Conservation (phyloP, 2,797 vertebrate genomes). For the Pseudotriccus pelzelni region DNA sequence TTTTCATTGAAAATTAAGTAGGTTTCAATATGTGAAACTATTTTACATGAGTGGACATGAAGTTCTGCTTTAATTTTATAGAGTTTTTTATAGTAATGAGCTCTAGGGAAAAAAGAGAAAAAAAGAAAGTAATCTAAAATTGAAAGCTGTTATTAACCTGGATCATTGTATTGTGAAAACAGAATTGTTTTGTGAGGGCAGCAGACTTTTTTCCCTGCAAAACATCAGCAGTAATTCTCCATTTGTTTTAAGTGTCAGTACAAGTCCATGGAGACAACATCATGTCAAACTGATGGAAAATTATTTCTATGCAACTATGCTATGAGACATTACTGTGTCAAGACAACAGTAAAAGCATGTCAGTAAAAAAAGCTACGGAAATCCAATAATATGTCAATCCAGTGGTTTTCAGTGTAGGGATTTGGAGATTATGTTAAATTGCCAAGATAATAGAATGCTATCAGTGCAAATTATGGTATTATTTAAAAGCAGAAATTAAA, state of each 20-base stretch:
- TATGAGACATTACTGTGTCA: neutral
- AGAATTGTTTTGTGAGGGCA: neutral
- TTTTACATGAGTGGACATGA: neutral
- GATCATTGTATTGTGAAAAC: neutral
- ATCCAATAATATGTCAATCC: neutral
- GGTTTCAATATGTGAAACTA: neutral
- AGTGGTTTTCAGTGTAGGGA: neutral
- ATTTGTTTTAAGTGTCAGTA: neutral
- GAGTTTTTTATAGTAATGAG: neutral
- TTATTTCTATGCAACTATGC: neutral
- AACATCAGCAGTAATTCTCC: neutral
- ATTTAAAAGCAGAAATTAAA: constrained; percentile 16
- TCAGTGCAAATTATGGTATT: neutral
- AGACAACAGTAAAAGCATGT: neutral
- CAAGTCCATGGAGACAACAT: neutral
- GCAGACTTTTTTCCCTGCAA: neutral
- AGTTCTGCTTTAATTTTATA: neutral
- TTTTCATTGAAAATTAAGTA: neutral
- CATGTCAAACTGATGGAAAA: neutral
- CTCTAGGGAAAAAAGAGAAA: neutral
- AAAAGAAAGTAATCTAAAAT: neutral
- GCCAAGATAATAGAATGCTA: neutral
- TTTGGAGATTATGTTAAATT: neutral
- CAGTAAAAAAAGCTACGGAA: neutral
- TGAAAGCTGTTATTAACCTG: neutral